phyloP scores from a whole-genome alignment of 1,140 invertebrate genomes.

The Penaeus japonicus region DNA sequence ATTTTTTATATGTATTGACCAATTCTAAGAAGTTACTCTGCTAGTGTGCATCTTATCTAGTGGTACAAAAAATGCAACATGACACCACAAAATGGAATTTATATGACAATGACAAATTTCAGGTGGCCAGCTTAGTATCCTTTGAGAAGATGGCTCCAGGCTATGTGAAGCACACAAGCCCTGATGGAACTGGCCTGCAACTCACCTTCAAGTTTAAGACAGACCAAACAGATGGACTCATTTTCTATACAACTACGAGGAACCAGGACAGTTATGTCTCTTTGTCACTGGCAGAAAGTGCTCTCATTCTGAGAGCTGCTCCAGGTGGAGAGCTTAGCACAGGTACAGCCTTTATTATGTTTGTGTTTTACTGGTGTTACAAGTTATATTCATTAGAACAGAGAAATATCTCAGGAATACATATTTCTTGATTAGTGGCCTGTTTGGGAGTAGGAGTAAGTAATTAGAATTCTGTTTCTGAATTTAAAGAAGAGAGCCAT shows the following conservation, averaged over 20 bases:
- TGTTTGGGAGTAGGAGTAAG: background rate
- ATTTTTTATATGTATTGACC: too few species aligned
- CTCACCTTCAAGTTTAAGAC: conserved; percentile 92
- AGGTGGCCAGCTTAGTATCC: conserved; percentile 71
- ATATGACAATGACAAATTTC: background rate
- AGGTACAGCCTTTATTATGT: conserved; percentile 3
- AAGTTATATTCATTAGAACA: background rate
- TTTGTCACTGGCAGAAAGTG: conserved; percentile 75
- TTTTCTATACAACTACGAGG: conserved; percentile 76
- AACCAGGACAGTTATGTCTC: conserved; percentile 71
- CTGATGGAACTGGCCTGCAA: conserved; percentile 66
- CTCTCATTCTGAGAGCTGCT: conserved; percentile 71
- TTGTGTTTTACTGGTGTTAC: background rate
- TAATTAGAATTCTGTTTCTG: background rate
- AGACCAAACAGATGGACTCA: conserved; percentile 75
- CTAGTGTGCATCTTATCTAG: background rate
- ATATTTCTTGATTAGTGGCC: background rate
- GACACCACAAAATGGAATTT: background rate
- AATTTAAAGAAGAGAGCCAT: too few species aligned
- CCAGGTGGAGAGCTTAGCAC: conserved; percentile 68
- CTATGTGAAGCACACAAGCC: conserved; percentile 61
- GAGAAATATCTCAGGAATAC: background rate
- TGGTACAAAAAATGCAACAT: background rate
- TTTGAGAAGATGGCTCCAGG: conserved; percentile 70
- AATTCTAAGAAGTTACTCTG: too few species aligned